These are phyloP conservation scores for Aphrophora alni DNA, from an alignment of 2,888 invertebrate genomes.

Conservation along the genomic window DNA sequence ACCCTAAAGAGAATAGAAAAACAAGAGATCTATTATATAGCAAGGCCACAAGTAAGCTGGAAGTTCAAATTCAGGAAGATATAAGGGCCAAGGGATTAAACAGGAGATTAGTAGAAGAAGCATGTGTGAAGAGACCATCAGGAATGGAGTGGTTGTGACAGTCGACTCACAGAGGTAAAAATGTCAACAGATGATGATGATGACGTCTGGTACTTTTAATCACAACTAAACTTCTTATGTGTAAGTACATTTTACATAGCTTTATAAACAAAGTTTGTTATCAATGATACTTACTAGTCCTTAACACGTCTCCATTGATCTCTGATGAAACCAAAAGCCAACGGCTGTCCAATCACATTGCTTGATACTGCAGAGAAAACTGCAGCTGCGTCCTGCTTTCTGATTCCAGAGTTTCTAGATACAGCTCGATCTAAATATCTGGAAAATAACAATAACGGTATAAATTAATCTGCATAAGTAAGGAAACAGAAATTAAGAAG, in stretches of 20 bases:
- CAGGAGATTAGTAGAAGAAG: too few species aligned
- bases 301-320: slow-evolving; percentile 74
- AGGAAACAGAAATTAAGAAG: background rate
- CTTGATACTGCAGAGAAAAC: slow-evolving; percentile 79
- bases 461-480: background rate
- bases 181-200: too few species aligned
- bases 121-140: too few species aligned
- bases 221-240: too few species aligned
- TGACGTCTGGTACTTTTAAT: too few species aligned
- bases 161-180: too few species aligned
- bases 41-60: too few species aligned
- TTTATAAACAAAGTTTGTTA: background rate
- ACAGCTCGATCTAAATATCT: slow-evolving; percentile 78
- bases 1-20: too few species aligned
- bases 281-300: slow-evolving; percentile 69
- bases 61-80: too few species aligned
- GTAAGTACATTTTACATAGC: background rate
- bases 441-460: slow-evolving; percentile 15
- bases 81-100: too few species aligned
- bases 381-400: slow-evolving; percentile 80
- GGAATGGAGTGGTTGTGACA: too few species aligned
- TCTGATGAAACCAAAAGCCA: slow-evolving; percentile 79
- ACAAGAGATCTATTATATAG: too few species aligned
- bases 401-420: slow-evolving; percentile 74
- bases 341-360: slow-evolving; percentile 80